Conservation (phyloP, 1,140 invertebrate genomes). For the Cataglyphis hispanica region DNA sequence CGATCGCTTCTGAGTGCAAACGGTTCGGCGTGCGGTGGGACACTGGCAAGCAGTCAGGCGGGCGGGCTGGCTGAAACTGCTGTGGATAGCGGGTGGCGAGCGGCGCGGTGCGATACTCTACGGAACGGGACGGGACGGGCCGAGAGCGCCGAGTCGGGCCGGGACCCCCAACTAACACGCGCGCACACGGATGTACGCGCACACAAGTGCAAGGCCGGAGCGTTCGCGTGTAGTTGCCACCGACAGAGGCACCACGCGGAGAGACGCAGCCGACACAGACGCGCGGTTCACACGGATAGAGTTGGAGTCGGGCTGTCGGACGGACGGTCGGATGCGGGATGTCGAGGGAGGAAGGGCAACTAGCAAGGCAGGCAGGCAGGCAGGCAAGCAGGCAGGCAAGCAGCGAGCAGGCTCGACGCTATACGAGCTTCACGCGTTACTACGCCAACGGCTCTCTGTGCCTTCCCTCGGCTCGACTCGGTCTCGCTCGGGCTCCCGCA, state of each 20-base stretch:
- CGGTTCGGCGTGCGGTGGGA: slow-evolving; percentile 86
- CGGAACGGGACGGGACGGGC: slow-evolving; percentile 80
- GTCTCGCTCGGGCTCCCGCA: slow-evolving; percentile 72
- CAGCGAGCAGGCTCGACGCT: slow-evolving; percentile 54
- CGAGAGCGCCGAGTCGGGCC: slow-evolving; percentile 79
- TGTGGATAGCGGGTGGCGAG: slow-evolving; percentile 84
- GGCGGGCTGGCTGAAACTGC: slow-evolving; percentile 81
- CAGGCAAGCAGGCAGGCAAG: slow-evolving; percentile 60
- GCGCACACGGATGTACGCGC: slow-evolving; percentile 71
- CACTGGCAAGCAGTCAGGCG: slow-evolving; percentile 80
- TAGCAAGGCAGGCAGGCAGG: slow-evolving; percentile 60
- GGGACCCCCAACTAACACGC: slow-evolving; percentile 81
- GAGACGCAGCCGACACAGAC: slow-evolving; percentile 74
- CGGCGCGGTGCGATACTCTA: slow-evolving; percentile 79
- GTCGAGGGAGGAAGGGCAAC: slow-evolving; percentile 64
- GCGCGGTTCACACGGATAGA: slow-evolving; percentile 68
- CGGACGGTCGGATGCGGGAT: slow-evolving; percentile 58
- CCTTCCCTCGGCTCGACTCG: slow-evolving; percentile 69
- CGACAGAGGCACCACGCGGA: slow-evolving; percentile 65
- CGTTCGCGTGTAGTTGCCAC: slow-evolving; percentile 51
- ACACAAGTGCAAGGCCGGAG: slow-evolving; percentile 67
- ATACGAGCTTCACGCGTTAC: slow-evolving; percentile 63
- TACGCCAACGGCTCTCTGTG: slow-evolving; percentile 74
- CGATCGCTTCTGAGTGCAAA: slow-evolving; percentile 85
- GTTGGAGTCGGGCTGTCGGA: slow-evolving; percentile 64